A percentile compares a stretch with the other conserved stretches of the same genome.
These are phyloP conservation scores for Bombylius major DNA, from an alignment of 2,888 invertebrate genomes.

Conservation along the genomic window DNA sequence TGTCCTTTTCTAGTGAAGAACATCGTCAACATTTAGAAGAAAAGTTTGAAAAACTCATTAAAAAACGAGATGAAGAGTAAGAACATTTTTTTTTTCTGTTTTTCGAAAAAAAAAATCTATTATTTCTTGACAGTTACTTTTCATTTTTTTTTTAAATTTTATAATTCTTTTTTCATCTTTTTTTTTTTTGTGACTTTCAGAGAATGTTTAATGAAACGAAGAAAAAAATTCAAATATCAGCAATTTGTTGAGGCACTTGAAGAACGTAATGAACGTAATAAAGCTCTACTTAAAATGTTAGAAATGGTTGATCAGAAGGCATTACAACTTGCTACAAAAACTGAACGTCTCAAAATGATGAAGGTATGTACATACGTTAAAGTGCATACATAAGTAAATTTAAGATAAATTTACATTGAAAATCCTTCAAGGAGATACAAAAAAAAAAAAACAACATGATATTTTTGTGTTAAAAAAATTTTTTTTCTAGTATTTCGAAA, in stretches of 20 bases:
- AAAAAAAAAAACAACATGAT: too few species aligned
- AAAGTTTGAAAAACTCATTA: constrained; percentile 41
- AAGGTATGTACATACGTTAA: too few species aligned
- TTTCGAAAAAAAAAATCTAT: neutral
- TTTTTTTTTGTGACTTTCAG: constrained; percentile 19
- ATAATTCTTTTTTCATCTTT: neutral
- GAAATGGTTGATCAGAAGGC: constrained; percentile 47
- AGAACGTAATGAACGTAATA: constrained; percentile 45
- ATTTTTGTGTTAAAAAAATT: too few species aligned
- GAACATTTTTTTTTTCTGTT: constrained; percentile 20
- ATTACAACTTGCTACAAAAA: constrained; percentile 43
- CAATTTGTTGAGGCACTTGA: constrained; percentile 44
- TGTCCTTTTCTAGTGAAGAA: constrained; percentile 35
- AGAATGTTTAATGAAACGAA: constrained; percentile 26
- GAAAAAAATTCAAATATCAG: constrained; percentile 30
- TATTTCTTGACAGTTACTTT: neutral
- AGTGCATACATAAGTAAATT: constrained; percentile 8
- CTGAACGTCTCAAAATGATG: constrained; percentile 44
- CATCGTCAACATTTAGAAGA: constrained; percentile 42
- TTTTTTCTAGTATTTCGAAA: too few species aligned
- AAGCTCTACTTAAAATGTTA: constrained; percentile 42
- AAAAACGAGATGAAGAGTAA: constrained; percentile 41
- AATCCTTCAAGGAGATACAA: too few species aligned
- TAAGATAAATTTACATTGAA: too few species aligned
- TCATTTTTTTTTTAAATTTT: neutral